Conservation (phyloP, 2,113 vertebrate species). For the Ardeotis arabs region DNA sequence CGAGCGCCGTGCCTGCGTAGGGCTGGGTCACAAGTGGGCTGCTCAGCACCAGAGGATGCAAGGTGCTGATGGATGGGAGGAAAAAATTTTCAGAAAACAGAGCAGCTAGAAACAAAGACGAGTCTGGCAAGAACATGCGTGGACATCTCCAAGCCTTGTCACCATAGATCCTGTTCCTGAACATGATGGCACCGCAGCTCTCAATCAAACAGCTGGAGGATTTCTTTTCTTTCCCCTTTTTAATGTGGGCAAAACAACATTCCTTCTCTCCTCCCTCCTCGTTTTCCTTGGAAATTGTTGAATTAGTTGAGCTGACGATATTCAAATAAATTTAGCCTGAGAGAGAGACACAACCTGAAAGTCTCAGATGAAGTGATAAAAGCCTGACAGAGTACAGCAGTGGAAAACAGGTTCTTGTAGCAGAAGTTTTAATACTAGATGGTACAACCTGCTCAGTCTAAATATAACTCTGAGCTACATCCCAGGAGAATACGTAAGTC, state of each 20-base stretch:
- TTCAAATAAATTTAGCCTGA: conserved; percentile 47
- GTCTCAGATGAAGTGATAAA: conserved; percentile 61
- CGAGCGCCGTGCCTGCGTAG: accelerated
- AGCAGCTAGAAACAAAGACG: background rate
- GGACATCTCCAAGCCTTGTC: background rate
- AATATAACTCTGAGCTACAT: conserved; percentile 49
- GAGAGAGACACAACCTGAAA: conserved; percentile 48
- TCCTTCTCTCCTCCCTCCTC: background rate
- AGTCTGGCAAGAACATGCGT: accelerated
- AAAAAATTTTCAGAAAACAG: background rate
- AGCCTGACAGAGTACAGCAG: conserved; percentile 39
- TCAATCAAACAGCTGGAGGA: conserved; percentile 5
- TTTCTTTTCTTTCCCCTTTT: conserved; percentile 16
- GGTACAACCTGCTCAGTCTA: conserved; percentile 7
- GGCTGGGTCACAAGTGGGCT: background rate
- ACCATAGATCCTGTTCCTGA: background rate
- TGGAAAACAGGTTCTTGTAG: conserved; percentile 38
- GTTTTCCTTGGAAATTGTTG: conserved; percentile 45
- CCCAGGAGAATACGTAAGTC: conserved; percentile 18
- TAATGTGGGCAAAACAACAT: conserved; percentile 40
- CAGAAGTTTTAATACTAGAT: conserved; percentile 27
- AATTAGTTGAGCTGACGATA: conserved; percentile 40
- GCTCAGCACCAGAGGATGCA: background rate
- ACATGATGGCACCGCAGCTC: background rate
- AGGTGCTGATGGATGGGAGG: background rate